A percentile compares a stretch with the other conserved stretches of the same genome.
These are phyloP conservation scores for Sebastes nivosus DNA, from an alignment of 2,797 vertebrate species.

Conservation along the genomic window DNA sequence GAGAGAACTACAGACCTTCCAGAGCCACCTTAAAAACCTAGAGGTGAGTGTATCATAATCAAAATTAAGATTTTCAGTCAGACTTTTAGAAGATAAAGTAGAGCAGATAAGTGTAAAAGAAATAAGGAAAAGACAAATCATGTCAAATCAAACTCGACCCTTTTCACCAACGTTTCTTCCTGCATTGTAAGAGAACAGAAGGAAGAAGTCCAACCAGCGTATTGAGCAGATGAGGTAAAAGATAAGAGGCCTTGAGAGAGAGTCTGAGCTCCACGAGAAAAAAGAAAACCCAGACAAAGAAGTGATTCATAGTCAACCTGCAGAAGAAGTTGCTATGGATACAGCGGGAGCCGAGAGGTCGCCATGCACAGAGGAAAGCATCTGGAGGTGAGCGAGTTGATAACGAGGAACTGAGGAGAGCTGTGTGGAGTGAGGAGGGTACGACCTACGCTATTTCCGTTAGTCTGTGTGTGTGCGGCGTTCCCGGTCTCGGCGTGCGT, in stretches of 20 bases:
- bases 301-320: constrained; percentile 61
- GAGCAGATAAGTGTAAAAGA: not conserved
- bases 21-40: not conserved
- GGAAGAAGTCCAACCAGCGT: not conserved
- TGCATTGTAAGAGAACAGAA: not conserved
- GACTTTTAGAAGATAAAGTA: no score
- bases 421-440: not conserved
- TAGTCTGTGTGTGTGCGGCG: constrained; percentile 45
- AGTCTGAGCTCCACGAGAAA: constrained; percentile 12
- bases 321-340: constrained; percentile 62
- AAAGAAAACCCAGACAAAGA: constrained; percentile 59
- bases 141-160: not conserved
- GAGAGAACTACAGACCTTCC: not conserved
- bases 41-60: not conserved
- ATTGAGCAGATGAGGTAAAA: constrained; percentile 12
- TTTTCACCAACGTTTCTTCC: not conserved
- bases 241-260: constrained; percentile 36
- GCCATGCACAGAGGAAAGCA: constrained; percentile 29
- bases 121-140: not conserved
- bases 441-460: constrained; percentile 76
- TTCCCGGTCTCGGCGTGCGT: constrained; percentile 74
- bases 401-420: not conserved
- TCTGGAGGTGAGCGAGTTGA: constrained; percentile 33
- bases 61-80: not conserved
- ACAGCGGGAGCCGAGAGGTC: constrained; percentile 36